These are phyloP conservation scores for Leucophora obtusa DNA, from an alignment of 2,888 invertebrate genomes.

Conservation along the genomic window DNA sequence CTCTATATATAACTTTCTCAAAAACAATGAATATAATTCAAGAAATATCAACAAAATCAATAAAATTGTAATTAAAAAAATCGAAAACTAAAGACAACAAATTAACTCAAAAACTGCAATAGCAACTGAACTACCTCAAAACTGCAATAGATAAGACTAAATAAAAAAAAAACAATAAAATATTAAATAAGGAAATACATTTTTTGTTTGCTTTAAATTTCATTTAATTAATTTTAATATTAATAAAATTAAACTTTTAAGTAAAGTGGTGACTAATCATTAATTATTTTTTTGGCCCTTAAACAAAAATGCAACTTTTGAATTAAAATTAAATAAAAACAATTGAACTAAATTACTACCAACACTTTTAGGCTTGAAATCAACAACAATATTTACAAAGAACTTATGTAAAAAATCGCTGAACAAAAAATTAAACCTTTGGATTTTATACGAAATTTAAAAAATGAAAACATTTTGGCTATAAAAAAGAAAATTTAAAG, in stretches of 20 bases:
- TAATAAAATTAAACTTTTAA: slow-evolving; percentile 33
- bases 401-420: slow-evolving; percentile 68
- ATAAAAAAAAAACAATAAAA: slow-evolving; percentile 52
- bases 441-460: slow-evolving; percentile 61
- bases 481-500: slow-evolving; percentile 43
- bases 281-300: slow-evolving; percentile 52
- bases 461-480: slow-evolving; percentile 61
- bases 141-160: slow-evolving; percentile 67
- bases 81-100: slow-evolving; percentile 64
- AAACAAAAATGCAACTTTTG: slow-evolving; percentile 63
- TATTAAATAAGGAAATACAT: slow-evolving; percentile 42
- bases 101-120: slow-evolving; percentile 74
- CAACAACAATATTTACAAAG: slow-evolving; percentile 70
- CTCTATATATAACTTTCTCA: neutral
- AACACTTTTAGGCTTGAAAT: slow-evolving; percentile 66
- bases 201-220: slow-evolving; percentile 30
- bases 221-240: slow-evolving; percentile 52
- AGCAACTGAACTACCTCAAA: slow-evolving; percentile 79
- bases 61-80: slow-evolving; percentile 61
- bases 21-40: slow-evolving; percentile 59
- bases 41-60: slow-evolving; percentile 51
- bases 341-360: slow-evolving; percentile 16
- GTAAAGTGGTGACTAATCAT: slow-evolving; percentile 71
- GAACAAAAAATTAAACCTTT: slow-evolving; percentile 45
- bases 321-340: slow-evolving; percentile 44